Base-by-base conservation (phyloP, 2,113 vertebrate genomes). In the Rissa tridactyla region DNA sequence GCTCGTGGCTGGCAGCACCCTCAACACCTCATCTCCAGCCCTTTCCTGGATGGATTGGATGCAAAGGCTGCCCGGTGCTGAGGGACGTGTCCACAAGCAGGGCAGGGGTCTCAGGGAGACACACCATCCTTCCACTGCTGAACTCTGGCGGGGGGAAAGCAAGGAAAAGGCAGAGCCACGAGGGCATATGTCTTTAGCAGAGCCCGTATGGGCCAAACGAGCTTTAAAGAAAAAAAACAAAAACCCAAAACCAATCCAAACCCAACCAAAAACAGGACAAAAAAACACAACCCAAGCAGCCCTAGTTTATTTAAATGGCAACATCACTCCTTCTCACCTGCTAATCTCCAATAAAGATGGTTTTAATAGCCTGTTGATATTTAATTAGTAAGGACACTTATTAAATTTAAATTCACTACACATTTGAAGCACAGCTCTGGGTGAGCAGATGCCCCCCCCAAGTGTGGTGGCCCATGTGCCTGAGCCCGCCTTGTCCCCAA, bases 11-110 rank as follows among this genome's bases (percentile, higher is more conserved):
- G 20, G 55, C 69, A 90, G 71, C 32, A 34, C 64, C 44, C 49
- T 51, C 32, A 9, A 13, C 38, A 17, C 42, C 1, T 30, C 25
- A 40, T 47, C 88, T 88, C 66, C 82, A 72, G 94, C 76, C 88
- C 47, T 44, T 55, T 62, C 88, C 93, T 38, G 38, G 38, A 87
- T 47, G 90, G 49, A 55, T 93, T 83, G 86, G 78, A 89, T 64
- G 94, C 75, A 82, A 94, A 93, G 38, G 86, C 71, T 49, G 91
- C 83, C 92, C 72, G 29, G 76, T 86, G 93, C 96, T 82, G 80
- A 85, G 85, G 90, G 91, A 44, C 94, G 79, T 58, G 26, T 52
- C 90, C 82, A 47, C 15, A 34, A 82, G 90, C 79, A n/a, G 81
- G 92, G 65, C 90, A 86, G 66, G 61, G 57, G 79, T 70, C 57